Base-by-base conservation (phyloP, 2,888 invertebrate genomes). In the Hyposoter didymator region DNA sequence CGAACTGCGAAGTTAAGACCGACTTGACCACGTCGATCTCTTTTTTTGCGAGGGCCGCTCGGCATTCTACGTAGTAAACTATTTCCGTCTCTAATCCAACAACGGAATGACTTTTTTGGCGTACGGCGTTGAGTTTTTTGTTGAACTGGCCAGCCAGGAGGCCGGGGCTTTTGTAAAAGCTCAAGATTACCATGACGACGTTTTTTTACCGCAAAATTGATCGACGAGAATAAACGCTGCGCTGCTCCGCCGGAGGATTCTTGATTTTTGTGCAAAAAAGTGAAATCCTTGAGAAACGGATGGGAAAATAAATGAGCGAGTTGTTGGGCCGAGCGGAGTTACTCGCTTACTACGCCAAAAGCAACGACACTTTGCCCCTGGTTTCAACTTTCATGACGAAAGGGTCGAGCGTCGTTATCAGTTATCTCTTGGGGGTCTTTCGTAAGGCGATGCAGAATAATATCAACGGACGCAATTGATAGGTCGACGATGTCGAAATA, bases 1-100 rank as follows among this genome's bases (percentile, higher is more conserved):
- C 94, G 69, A 97, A 95, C 0, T 96, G 96, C 55, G 97, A 96
- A 89, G 96, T 95, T 1, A 99, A 94, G 8, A 98, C 95, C 98
- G 98, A 98, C 91, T 96, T 95, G 76, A 98, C 91, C 82, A 96
- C 95, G 84, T 95, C 94, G 49, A 95, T 94, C 89, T 97, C 96
- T 82, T 96, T 95, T 43, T 95, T 93, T 59, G 94, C 95, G 59
- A 97, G 94, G 87, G 94, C 93, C 83, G 95, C 93, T 88, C 94
- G 94, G 52, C 94, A 94, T 83, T 95, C 94, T 83, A 98, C 95
- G 93, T 98, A 97, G 94, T 96, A 98, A 94, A 98, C 98, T 87
- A 96, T 94, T 94, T 98, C 98, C 7, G 96, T 96, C 81, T 96
- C 95, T 22, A 97, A 88, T 49, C 94, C 91, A 59, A 89, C 92